Percentiles rank a stretch among this genome's conserved stretches.
Evolutionary conservation across 1,140 invertebrate species (phyloP).

Genomic region (Cephus cinctus): DNA sequence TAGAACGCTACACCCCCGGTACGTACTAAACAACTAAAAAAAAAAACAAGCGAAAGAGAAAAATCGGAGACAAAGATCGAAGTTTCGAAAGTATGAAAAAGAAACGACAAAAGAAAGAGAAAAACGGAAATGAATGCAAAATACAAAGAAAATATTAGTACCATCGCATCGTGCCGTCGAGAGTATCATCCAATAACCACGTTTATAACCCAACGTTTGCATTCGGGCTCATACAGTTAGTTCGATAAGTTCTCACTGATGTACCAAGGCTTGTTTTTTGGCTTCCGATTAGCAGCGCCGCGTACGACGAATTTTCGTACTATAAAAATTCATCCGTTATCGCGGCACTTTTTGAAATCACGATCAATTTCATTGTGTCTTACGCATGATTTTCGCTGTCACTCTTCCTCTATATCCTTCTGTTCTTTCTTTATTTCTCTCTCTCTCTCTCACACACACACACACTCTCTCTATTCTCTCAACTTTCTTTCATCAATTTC

Average conservation of each 20-base stretch:
- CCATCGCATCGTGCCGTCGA: conserved; percentile 7
- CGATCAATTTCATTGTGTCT: no score
- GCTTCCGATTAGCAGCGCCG: conserved; percentile 22
- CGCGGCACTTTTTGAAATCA: no score
- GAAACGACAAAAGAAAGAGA: conserved; percentile 10
- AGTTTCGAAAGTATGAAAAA: conserved; percentile 23
- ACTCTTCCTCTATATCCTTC: no score
- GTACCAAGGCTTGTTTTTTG: conserved; percentile 25
- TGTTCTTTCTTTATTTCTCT: no score
- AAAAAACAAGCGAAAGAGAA: not conserved
- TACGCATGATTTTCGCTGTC: no score
- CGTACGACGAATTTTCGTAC: no score
- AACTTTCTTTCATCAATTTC: no score
- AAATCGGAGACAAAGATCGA: not conserved
- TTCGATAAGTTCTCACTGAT: conserved; percentile 23
- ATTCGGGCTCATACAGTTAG: conserved; percentile 20
- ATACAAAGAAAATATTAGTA: not conserved
- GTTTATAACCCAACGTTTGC: conserved; percentile 16
- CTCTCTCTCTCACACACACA: no score
- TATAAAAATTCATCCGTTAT: no score
- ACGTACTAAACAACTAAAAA: conserved; percentile 60
- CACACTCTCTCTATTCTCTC: no score
- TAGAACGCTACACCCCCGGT: conserved; percentile 81
- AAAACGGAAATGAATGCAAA: conserved; percentile 18
- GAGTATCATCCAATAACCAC: conserved; percentile 8